Evolutionary conservation across 2,113 vertebrate species (phyloP).

Genomic region (Phaethon lepturus): DNA sequence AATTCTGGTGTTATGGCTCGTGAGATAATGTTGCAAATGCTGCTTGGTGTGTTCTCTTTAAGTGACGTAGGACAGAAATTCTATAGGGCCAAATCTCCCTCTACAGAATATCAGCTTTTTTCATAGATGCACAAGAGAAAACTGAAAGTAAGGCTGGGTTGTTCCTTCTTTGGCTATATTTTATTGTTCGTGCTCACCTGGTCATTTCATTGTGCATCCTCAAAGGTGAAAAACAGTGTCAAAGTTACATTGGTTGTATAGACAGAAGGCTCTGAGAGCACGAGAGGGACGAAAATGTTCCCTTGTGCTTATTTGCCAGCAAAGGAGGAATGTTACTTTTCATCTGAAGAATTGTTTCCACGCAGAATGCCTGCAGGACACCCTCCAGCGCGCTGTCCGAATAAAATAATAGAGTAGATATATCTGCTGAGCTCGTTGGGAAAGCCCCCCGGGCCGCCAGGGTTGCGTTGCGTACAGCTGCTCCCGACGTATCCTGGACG

Average conservation of each 20-base stretch:
- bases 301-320: neutral
- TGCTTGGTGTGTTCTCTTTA: neutral
- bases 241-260: rapidly evolving
- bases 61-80: neutral
- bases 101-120: neutral
- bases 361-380: neutral
- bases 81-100: neutral
- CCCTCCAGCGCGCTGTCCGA: rapidly evolving
- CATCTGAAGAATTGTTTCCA: neutral
- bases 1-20: neutral
- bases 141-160: neutral
- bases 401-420: rapidly evolving
- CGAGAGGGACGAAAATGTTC: neutral
- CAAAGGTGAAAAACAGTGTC: rapidly evolving
- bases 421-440: neutral
- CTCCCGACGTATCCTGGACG: neutral
- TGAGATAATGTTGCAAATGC: neutral
- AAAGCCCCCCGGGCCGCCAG: neutral
- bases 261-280: neutral
- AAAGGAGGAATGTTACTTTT: neutral
- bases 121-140: neutral
- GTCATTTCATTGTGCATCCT: neutral
- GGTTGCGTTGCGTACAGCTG: neutral
- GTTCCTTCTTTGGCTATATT: neutral
- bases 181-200: neutral